Evolutionary conservation across 2,113 vertebrate species (phyloP), one percentile per base, ranked within the genome.

Genomic region (Progne subis): DNA sequence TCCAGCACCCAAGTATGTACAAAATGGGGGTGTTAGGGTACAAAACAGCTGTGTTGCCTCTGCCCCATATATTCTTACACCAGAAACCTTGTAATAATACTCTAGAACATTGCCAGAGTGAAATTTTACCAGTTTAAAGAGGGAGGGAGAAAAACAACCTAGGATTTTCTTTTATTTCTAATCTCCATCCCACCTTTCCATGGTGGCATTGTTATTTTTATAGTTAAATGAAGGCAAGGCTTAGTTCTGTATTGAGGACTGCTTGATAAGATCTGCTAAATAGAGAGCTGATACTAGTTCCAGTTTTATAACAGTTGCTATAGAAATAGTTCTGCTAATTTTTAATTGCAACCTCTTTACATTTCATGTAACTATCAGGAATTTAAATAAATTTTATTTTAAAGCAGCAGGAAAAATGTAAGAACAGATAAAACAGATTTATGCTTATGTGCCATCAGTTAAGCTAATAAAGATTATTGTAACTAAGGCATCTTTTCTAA

Each of bases 101-200:
- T 39, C 41, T 14, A 75, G 18, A 69, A 65, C 26, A 25, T 0
- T 28, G 18, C 28, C 21, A 75, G 46, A 80, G 26, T 25, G 2
- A 70, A 89, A 25, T 61, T 11, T 43, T 82, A 52, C 57, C 6
- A 68, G 56, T 49, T n/a, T 50, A 15, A 57, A 86, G 7, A 9
- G 16, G 25, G 2, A 53, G 7, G 14, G 4, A 13, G 53, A 31
- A n/a, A 49, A 18, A 8, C 3, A 44, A 12, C 11, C 1, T 17
- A 52, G 12, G 7, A 71, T 47, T 72, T 77, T 53, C 31, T 49
- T 52, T 70, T 3, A 39, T 56, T 72, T 76, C 26, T 49, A 11
- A 71, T n/a, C 29, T 85, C 23, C 44, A 47, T 26, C 12, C 6
- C 19, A 67, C 34, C 23, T 47, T 90, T 82, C 39, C 47, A 63